Evolutionary conservation across 2,113 vertebrate species (phyloP).

Genomic region (Rhinopithecus roxellana): DNA sequence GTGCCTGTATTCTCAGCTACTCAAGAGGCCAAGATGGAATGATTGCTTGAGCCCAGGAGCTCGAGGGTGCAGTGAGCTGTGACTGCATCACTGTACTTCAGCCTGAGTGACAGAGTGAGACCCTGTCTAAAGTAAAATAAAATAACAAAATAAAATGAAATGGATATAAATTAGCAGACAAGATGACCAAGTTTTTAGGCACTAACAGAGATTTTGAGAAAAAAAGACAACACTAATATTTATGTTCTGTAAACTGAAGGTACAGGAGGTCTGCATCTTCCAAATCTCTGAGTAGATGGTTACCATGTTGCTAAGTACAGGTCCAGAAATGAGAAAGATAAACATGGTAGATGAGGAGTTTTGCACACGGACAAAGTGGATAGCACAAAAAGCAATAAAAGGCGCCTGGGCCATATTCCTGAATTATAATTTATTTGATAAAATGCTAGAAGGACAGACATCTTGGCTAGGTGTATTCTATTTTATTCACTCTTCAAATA

Average conservation of each 20-base stretch:
- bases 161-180: not conserved
- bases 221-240: not conserved
- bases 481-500: slow-evolving; percentile 55
- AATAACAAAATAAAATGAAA: not conserved
- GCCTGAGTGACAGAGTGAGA: too few relatives aligned
- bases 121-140: too few relatives aligned
- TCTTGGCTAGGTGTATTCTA: not conserved
- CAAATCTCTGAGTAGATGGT: not conserved
- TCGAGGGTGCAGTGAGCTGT: too few relatives aligned
- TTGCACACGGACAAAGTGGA: not conserved
- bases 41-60: too few relatives aligned
- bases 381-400: not conserved
- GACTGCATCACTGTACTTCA: too few relatives aligned
- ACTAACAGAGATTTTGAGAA: not conserved
- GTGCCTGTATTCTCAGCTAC: too few relatives aligned
- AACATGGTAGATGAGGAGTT: not conserved
- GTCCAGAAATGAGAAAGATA: slow-evolving; percentile 7
- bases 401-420: not conserved
- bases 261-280: not conserved
- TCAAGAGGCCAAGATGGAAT: too few relatives aligned
- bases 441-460: slow-evolving; percentile 16
- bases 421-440: not conserved
- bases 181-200: not conserved
- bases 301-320: not conserved
- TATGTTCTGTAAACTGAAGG: not conserved